These are phyloP conservation scores for Lynx canadensis DNA, from an alignment of 2,113 vertebrate species.

Conservation along the genomic window DNA sequence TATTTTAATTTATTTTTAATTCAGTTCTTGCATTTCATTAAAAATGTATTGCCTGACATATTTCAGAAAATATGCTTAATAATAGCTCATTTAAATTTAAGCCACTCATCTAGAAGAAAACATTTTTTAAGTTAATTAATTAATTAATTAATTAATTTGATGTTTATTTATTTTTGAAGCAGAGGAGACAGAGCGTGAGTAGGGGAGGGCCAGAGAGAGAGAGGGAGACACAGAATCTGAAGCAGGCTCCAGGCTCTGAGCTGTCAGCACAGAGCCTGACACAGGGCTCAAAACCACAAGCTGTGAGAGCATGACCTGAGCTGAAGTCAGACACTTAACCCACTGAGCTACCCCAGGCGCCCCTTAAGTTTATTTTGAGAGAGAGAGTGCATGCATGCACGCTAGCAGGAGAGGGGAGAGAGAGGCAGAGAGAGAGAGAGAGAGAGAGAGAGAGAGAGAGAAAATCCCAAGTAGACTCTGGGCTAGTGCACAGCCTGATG, in stretches of 20 bases:
- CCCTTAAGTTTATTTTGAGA: background rate
- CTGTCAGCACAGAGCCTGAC: background rate
- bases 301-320: background rate
- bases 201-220: background rate
- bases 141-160: background rate
- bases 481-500: background rate
- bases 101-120: slow-evolving; percentile 53
- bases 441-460: background rate
- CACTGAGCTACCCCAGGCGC: background rate
- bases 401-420: background rate
- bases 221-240: background rate
- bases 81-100: slow-evolving; percentile 46
- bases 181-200: background rate
- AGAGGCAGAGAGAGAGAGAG: background rate
- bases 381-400: too few relatives aligned
- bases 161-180: too few relatives aligned
- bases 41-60: background rate
- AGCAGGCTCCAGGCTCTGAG: background rate
- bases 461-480: background rate
- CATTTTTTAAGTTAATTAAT: background rate
- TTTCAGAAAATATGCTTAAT: slow-evolving; percentile 39
- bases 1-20: slow-evolving; percentile 57
- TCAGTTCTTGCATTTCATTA: slow-evolving; percentile 7
- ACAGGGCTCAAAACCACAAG: fast-evolving
- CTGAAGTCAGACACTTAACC: background rate